A percentile compares a stretch with the other conserved stretches of the same genome.
Evolutionary conservation across 2,888 invertebrate species (phyloP).

Genomic region (Incurvaria masculella): DNA sequence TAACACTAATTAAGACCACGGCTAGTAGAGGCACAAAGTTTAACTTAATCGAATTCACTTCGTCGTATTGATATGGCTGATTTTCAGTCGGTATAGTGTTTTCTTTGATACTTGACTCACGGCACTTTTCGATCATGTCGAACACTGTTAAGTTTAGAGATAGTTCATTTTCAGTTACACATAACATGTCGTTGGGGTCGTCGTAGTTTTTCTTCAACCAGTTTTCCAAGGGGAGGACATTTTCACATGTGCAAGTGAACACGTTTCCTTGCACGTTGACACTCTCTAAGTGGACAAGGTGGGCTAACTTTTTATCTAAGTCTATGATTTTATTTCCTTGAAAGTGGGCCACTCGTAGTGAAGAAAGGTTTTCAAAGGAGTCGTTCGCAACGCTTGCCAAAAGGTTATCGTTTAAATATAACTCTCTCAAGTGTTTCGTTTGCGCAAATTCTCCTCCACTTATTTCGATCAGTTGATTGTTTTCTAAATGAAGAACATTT

Average conservation of each 20-base stretch:
- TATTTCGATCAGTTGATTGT: conserved; percentile 67
- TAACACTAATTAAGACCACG: conserved; percentile 68
- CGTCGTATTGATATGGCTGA: conserved; percentile 61
- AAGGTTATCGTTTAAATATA: conserved; percentile 78
- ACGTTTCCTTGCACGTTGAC: conserved; percentile 70
- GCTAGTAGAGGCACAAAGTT: conserved; percentile 72
- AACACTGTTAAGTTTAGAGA: conserved; percentile 42
- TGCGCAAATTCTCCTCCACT: conserved; percentile 78
- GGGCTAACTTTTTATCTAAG: conserved; percentile 63
- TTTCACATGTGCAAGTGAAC: conserved; percentile 76
- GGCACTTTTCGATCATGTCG: conserved; percentile 47
- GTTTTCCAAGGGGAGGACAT: conserved; percentile 61
- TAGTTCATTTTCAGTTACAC: conserved; percentile 52
- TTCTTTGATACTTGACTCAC: conserved; percentile 44
- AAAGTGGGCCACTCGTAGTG: conserved; percentile 66
- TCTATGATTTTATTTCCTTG: conserved; percentile 74
- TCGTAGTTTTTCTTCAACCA: conserved; percentile 65
- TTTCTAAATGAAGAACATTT: conserved; percentile 72
- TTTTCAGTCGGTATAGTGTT: conserved; percentile 57
- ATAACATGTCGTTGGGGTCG: conserved; percentile 64
- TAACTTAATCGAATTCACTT: conserved; percentile 62
- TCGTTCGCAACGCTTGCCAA: conserved; percentile 68
- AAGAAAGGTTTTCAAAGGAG: conserved; percentile 70
- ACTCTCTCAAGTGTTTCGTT: conserved; percentile 69
- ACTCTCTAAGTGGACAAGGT: conserved; percentile 58